phyloP scores from a whole-genome alignment of 2,888 invertebrate species.

The Cantharis rustica region DNA sequence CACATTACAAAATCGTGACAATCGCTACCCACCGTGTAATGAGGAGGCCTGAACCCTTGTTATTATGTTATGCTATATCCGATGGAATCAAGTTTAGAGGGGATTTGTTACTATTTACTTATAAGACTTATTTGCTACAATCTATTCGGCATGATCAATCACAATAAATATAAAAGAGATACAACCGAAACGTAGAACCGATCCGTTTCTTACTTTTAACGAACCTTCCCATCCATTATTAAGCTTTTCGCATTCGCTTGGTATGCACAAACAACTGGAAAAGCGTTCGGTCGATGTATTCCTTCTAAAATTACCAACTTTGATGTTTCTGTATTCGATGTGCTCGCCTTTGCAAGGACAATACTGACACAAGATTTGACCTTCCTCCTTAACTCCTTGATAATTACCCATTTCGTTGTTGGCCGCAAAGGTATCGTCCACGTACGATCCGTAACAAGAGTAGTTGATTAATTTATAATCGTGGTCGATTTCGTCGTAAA shows the following conservation, averaged over 20 bases:
- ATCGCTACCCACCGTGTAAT: slow-evolving; percentile 58
- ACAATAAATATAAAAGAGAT: slow-evolving; percentile 82
- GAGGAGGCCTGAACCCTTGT: slow-evolving; percentile 49
- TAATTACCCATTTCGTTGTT: slow-evolving; percentile 63
- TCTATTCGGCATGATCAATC: slow-evolving; percentile 46
- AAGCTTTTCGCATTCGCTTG: slow-evolving; percentile 44
- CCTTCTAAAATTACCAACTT: slow-evolving; percentile 42
- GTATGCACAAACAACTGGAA: slow-evolving; percentile 49
- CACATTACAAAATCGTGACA: slow-evolving; percentile 56
- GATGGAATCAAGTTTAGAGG: slow-evolving; percentile 31
- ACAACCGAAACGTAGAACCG: slow-evolving; percentile 86
- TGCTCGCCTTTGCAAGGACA: slow-evolving; percentile 55
- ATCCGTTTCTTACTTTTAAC: slow-evolving; percentile 84
- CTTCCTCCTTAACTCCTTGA: slow-evolving; percentile 19
- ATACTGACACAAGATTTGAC: slow-evolving; percentile 48
- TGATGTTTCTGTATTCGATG: slow-evolving; percentile 57
- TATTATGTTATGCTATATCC: slow-evolving; percentile 38
- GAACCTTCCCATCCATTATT: slow-evolving; percentile 85
- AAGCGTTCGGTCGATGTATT: slow-evolving; percentile 49
- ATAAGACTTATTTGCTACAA: neutral
- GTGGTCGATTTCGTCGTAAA: slow-evolving; percentile 81
- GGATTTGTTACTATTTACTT: slow-evolving; percentile 5
- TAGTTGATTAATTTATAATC: slow-evolving; percentile 93
- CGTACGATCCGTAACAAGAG: slow-evolving; percentile 84
- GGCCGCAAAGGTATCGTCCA: slow-evolving; percentile 86